Base-by-base conservation (phyloP, 2,797 vertebrate genomes). In the Botia kubotai region DNA sequence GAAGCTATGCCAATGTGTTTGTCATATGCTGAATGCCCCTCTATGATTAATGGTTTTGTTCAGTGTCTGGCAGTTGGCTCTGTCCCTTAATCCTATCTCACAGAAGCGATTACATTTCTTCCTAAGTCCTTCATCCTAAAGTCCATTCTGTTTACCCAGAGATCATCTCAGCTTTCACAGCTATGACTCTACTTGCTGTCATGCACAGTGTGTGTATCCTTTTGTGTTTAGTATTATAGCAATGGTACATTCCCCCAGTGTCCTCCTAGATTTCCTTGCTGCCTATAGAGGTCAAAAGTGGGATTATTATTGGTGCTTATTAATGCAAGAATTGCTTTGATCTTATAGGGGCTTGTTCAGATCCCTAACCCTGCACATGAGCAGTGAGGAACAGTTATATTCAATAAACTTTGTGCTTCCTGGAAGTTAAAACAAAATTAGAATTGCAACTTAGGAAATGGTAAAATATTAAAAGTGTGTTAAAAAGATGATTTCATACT, bases 1-100 rank as follows among this genome's bases (percentile, higher is more conserved):
- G 33, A 33, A 66, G 16, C 63, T 19, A 3, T n/a, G 63, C 63
- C 63, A n/a, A 7, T 39, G 62, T 65, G 29, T 65, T 66, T 66
- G 39, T 66, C 63, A 66, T 39, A 66, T 1, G 17, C 63, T 66
- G 29, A 66, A 66, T 66, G 33, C 6, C 7, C 0, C 8, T n/a
- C 8, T 39, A 36, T 66, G 63, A 66, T 66, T 39, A 66, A 66
- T 66, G 63, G 63, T 66, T 66, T 66, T 66, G 33, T 39, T 66
- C 17, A 66, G 33, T 39, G 63, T 1, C 63, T 66, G 63, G 36
- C 36, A 16, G 63, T 33, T 33, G 33, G 33, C 33, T 33, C 33
- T 33, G 33, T 33, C 63, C 29, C 63, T 10, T 65, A 65, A 65
- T 65, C 29, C 62, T 65, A 7, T 36, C 29, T 39, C 10, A 17